Percentiles rank a stretch among this genome's conserved stretches.
Conservation (phyloP, 2,888 invertebrate genomes). For the Campoplex capitator region DNA sequence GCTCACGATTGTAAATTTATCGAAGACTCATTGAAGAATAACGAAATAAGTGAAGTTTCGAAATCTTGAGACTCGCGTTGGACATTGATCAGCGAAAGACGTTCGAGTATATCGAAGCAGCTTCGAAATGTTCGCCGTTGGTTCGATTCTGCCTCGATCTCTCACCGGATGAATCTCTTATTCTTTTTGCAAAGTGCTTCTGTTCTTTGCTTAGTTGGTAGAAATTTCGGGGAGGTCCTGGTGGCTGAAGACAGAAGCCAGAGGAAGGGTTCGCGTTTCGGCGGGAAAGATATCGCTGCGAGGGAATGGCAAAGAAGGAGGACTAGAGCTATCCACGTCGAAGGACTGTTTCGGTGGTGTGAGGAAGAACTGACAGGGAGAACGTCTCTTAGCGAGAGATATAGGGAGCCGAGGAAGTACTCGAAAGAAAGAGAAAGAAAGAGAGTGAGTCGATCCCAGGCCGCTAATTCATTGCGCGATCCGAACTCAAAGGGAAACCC, state of each 20-base stretch:
- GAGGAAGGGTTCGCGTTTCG: constrained; percentile 5
- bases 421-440: constrained; percentile 14
- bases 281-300: neutral
- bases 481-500: constrained; percentile 71
- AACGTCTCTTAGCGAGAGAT: constrained; percentile 39
- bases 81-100: neutral
- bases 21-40: neutral
- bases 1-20: neutral
- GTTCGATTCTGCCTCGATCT: neutral
- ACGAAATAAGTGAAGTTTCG: neutral
- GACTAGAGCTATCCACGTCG: constrained; percentile 38
- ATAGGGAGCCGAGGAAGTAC: constrained; percentile 38
- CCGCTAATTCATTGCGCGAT: constrained; percentile 74
- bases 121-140: neutral
- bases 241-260: constrained; percentile 29
- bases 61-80: neutral
- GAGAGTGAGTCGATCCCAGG: constrained; percentile 65
- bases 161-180: neutral
- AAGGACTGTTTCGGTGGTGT: constrained; percentile 45
- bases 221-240: constrained; percentile 34
- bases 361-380: constrained; percentile 51
- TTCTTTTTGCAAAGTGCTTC: neutral
- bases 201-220: constrained; percentile 9
- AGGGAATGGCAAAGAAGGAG: constrained; percentile 35
- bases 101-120: neutral